Evolutionary conservation across 2,797 vertebrate species (phyloP).

Genomic region (Pseudotriccus pelzelni): DNA sequence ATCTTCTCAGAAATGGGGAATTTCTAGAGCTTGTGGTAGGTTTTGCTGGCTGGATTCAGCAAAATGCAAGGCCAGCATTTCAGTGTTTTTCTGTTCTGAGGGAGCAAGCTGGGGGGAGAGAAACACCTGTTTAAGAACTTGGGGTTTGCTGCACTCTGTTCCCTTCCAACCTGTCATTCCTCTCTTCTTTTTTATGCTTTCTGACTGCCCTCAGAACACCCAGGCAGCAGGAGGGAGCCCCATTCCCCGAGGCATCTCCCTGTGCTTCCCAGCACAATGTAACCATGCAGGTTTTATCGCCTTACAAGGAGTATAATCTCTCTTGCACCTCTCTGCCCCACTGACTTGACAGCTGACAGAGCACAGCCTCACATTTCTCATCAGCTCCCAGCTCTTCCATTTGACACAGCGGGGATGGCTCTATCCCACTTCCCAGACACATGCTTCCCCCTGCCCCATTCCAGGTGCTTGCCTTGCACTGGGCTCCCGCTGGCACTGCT

Average conservation of each 20-base stretch:
- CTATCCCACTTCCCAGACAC: neutral
- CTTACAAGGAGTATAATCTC: slow-evolving; percentile 58
- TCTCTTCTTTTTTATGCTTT: neutral
- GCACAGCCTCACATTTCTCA: slow-evolving; percentile 47
- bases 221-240: neutral
- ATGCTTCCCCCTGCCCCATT: neutral
- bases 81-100: neutral
- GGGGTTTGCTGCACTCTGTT: neutral
- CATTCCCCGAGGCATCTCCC: neutral
- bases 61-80: neutral
- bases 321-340: slow-evolving; percentile 8
- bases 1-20: neutral
- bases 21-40: neutral
- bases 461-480: accelerated
- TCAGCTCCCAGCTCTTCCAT: neutral
- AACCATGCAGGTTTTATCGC: neutral
- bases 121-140: neutral
- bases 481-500: neutral
- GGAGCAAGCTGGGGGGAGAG: neutral
- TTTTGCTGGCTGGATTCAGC: neutral
- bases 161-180: neutral
- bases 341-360: slow-evolving; percentile 65
- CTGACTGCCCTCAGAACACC: neutral
- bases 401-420: neutral
- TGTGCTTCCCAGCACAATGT: accelerated